A percentile compares a stretch with the other conserved stretches of the same genome.
Evolutionary conservation across 2,888 invertebrate species (phyloP).

Genomic region (Abscondita cerata): DNA sequence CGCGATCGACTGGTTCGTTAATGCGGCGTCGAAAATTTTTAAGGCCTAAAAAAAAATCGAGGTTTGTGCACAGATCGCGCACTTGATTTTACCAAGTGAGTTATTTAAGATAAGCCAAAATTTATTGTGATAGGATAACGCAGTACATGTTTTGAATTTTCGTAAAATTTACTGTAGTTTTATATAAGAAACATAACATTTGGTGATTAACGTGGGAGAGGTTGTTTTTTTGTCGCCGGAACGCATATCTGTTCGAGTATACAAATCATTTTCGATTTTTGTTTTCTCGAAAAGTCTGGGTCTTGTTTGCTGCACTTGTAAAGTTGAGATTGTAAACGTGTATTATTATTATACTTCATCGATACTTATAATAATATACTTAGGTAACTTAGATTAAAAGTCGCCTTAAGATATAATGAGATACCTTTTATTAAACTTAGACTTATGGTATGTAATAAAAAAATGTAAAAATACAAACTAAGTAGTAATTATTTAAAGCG

Average conservation of each 20-base stretch:
- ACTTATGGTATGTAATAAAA: slow-evolving; percentile 16
- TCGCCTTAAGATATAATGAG: slow-evolving; percentile 30
- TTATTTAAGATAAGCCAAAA: slow-evolving; percentile 39
- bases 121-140: slow-evolving; percentile 42
- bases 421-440: slow-evolving; percentile 23
- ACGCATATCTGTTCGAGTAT: slow-evolving; percentile 5
- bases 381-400: slow-evolving; percentile 25
- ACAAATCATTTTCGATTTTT: slow-evolving; percentile 4
- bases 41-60: slow-evolving; percentile 12
- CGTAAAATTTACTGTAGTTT: slow-evolving; percentile 33
- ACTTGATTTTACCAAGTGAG: slow-evolving; percentile 25
- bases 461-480: slow-evolving; percentile 36
- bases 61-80: slow-evolving; percentile 24
- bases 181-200: slow-evolving; percentile 16
- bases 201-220: no score
- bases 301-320: slow-evolving; percentile 3
- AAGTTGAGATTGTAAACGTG: slow-evolving; percentile 19
- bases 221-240: no score
- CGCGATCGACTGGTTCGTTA: neutral
- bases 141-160: slow-evolving; percentile 41
- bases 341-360: slow-evolving; percentile 9
- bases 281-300: slow-evolving; percentile 5
- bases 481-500: slow-evolving; percentile 24
- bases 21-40: neutral
- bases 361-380: slow-evolving; percentile 21